Evolutionary conservation across 2,113 vertebrate genomes (phyloP).

Genomic region (Willisornis vidua): DNA sequence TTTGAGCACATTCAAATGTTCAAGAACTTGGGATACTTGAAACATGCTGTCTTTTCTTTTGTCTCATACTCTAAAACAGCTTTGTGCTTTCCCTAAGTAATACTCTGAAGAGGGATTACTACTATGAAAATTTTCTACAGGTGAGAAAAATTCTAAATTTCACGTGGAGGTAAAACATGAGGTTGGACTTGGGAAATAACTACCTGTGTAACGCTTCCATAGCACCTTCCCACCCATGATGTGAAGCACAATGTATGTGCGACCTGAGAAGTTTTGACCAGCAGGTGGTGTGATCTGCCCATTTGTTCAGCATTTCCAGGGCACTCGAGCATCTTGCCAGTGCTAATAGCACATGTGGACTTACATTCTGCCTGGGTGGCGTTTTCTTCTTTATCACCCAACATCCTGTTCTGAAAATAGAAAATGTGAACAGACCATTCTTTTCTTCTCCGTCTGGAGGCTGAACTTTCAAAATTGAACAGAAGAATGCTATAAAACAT

Average conservation of each 20-base stretch:
- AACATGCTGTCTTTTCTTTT: neutral
- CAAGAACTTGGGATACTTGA: neutral
- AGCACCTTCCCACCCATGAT: rapidly evolving
- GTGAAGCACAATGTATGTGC: neutral
- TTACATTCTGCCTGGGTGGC: neutral
- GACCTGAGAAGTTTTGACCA: constrained; percentile 33
- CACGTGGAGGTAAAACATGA: neutral
- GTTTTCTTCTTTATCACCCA: neutral
- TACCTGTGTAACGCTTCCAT: rapidly evolving
- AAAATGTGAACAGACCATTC: neutral
- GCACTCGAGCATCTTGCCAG: neutral
- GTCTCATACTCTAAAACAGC: neutral
- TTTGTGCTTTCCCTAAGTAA: neutral
- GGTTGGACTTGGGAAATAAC: neutral
- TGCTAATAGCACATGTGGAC: neutral
- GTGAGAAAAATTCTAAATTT: neutral
- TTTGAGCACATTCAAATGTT: neutral
- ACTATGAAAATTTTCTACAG: neutral
- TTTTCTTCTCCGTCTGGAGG: neutral
- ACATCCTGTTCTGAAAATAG: constrained; percentile 7
- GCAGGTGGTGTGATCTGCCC: constrained; percentile 68
- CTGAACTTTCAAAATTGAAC: neutral
- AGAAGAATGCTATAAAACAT: neutral
- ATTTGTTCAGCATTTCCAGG: neutral
- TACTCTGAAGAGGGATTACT: neutral